These are phyloP conservation scores for Cyclura pinguis DNA, from an alignment of 2,797 vertebrate species.

Conservation along the genomic window DNA sequence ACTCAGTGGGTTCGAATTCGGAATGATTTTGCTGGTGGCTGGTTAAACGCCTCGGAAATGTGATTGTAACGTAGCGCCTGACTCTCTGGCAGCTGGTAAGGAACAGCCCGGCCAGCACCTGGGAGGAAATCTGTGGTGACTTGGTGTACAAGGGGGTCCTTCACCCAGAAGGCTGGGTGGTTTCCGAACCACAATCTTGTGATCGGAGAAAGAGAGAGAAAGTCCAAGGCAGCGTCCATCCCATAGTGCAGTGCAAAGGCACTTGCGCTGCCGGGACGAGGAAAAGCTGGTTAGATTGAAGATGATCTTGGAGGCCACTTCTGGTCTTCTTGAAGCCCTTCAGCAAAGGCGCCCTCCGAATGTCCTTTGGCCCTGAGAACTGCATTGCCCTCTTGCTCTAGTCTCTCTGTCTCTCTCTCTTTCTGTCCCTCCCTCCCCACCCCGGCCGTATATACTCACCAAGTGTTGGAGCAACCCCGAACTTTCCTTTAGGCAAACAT, in stretches of 20 bases:
- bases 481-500: not conserved
- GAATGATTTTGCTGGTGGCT: constrained; percentile 74
- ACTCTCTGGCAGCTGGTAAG: constrained; percentile 55
- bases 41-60: constrained; percentile 80
- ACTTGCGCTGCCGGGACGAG: no score
- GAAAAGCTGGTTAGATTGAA: no score
- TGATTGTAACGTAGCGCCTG: constrained; percentile 57
- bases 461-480: not conserved
- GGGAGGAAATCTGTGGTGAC: constrained; percentile 57
- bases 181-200: not conserved
- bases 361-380: no score
- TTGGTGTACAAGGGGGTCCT: constrained; percentile 8
- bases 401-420: no score
- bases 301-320: not conserved
- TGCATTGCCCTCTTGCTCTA: no score
- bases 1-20: constrained; percentile 81
- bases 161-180: not conserved
- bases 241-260: not conserved
- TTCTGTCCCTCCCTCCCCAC: no score
- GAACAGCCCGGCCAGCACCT: not conserved
- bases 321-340: not conserved
- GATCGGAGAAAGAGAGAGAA: not conserved
- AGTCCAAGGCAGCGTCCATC: not conserved
- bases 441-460: no score
- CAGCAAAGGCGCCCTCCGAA: not conserved